Evolutionary conservation across 1,140 invertebrate species (phyloP), one percentile per base, ranked within the genome.

Genomic region (Drosophila pachea): DNA sequence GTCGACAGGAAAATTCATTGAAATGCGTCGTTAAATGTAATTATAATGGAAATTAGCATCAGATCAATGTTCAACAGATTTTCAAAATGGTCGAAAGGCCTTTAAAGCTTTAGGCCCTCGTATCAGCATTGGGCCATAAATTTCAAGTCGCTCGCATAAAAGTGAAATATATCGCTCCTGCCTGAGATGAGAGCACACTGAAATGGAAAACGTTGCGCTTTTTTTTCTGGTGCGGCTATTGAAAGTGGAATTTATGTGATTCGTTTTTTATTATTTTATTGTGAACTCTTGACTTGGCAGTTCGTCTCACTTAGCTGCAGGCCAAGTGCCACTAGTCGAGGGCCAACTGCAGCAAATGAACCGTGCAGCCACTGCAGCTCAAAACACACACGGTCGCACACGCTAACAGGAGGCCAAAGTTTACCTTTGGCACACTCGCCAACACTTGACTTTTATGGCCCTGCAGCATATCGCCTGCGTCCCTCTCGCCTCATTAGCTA

Each of bases 231-330:
- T 22, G 22, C 22, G 3, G 22, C 53, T 61, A 63, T 54, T 47
- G 61, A 72, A 59, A 43, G 50, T 67, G 29, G 60, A 73, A 81
- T 79, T 74, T 76, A 84, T 79, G 73, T 63, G 75, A 68, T 69
- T n/a, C n/a, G n/a, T n/a, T n/a, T 79, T 78, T 84, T 83, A 78
- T 78, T 78, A 84, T 78, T 78, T 72, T 45, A 35, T 53, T 52
- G 64, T 42, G 42, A 78, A 73, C 58, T 74, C 52, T 53, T 43
- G 64, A 45, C 64, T 42, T 35, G 58, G 14, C 36, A 58, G 40
- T 43, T n/a, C 40, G 12, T 50, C 16, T 47, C 31, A 31, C 35
- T 52, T 47, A 62, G 53, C 40, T 61, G 54, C 38, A 54, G 59
- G 55, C 33, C 53, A 60, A 54, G 36, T 42, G 31, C n/a, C 40